A percentile compares a stretch with the other conserved stretches of the same genome.
Evolutionary conservation across 2,113 vertebrate genomes (phyloP).

Genomic region (Hoplias malabaricus): DNA sequence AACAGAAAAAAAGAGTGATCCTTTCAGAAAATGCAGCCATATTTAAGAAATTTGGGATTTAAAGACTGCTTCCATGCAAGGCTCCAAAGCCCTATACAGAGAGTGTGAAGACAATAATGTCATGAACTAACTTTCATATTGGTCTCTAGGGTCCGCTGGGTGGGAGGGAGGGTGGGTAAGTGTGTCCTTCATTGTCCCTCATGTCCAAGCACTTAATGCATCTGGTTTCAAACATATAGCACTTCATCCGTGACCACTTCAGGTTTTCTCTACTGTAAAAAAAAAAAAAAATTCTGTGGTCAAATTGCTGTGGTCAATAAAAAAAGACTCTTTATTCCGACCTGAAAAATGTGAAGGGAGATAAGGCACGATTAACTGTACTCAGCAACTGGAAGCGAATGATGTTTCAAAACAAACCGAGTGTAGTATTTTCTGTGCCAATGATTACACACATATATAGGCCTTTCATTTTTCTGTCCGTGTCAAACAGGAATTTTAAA

Average conservation of each 20-base stretch:
- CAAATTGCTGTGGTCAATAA: conserved; percentile 6
- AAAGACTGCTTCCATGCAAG: conserved; percentile 37
- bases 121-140: conserved; percentile 40
- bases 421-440: background rate
- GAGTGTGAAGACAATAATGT: conserved; percentile 30
- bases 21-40: conserved; percentile 38
- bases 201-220: conserved; percentile 48
- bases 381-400: background rate
- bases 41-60: conserved; percentile 37
- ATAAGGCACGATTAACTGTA: background rate
- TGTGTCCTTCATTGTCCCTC: conserved; percentile 31
- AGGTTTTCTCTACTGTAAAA: conserved; percentile 24
- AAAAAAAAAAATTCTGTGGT: conserved; percentile 24
- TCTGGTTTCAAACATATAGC: conserved; percentile 44
- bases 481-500: conserved; percentile 57
- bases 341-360: background rate
- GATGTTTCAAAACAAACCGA: background rate
- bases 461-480: conserved; percentile 46
- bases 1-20: conserved; percentile 5
- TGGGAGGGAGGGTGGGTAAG: conserved; percentile 6
- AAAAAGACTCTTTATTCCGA: background rate
- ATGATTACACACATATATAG: background rate
- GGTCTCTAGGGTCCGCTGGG: background rate
- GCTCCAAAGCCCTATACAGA: conserved; percentile 32
- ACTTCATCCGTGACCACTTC: conserved; percentile 46